Evolutionary conservation across 2,888 invertebrate species (phyloP).

Genomic region (Ichneumoninae sp.): DNA sequence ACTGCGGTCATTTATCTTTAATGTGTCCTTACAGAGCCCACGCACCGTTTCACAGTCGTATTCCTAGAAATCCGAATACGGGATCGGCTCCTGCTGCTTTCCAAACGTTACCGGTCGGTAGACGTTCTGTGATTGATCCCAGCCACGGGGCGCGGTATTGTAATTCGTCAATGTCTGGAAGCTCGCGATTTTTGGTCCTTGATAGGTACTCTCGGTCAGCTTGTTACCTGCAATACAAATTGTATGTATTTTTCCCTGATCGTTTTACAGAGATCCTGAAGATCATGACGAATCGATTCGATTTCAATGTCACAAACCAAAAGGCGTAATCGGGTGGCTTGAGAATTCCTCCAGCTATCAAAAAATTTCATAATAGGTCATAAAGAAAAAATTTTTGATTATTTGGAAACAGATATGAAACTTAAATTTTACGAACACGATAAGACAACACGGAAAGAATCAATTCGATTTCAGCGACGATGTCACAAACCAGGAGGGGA

Average conservation of each 20-base stretch:
- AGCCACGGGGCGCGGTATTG: slow-evolving; percentile 93
- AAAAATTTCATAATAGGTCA: background rate
- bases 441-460: no score
- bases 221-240: slow-evolving; percentile 74
- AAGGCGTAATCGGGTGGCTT: background rate
- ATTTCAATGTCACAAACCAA: background rate
- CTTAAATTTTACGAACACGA: no score
- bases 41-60: slow-evolving; percentile 38
- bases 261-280: background rate
- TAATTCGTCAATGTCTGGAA: slow-evolving; percentile 87
- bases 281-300: background rate
- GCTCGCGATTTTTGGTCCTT: slow-evolving; percentile 81
- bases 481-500: background rate
- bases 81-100: slow-evolving; percentile 83
- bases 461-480: background rate
- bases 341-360: slow-evolving; percentile 26
- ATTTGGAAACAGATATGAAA: no score
- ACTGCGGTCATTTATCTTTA: background rate
- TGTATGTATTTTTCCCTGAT: background rate
- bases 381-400: background rate
- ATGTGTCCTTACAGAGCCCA: slow-evolving; percentile 14
- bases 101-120: slow-evolving; percentile 91
- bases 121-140: slow-evolving; percentile 89
- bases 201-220: slow-evolving; percentile 76
- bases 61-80: slow-evolving; percentile 81